These are phyloP conservation scores for Limnephilus marmoratus DNA, from an alignment of 2,888 invertebrate genomes.

Conservation along the genomic window DNA sequence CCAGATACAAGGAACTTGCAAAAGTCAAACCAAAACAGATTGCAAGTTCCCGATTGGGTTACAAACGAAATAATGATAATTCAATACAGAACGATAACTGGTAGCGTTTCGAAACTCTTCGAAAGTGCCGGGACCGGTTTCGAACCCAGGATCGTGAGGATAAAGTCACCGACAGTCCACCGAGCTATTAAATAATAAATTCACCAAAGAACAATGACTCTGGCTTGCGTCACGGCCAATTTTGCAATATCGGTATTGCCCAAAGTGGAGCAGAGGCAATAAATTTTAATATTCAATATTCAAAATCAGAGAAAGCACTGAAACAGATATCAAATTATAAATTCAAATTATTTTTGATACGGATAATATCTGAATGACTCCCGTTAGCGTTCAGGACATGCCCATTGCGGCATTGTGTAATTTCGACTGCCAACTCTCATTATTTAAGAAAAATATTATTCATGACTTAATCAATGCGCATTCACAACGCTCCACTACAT, in stretches of 20 bases:
- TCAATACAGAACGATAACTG: background rate
- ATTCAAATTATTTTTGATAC: background rate
- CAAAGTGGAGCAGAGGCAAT: background rate
- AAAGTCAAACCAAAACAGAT: background rate
- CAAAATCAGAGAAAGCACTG: background rate
- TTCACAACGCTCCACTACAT: too few species aligned
- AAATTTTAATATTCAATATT: background rate
- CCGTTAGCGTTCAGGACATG: background rate
- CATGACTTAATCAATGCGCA: too few species aligned
- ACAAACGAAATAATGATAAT: background rate
- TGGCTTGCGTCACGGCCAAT: background rate
- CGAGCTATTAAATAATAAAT: background rate
- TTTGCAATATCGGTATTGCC: background rate
- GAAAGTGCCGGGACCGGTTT: background rate
- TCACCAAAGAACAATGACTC: background rate
- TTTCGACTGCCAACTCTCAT: too few species aligned
- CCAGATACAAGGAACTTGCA: too few species aligned
- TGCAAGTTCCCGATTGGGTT: background rate
- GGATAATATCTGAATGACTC: background rate
- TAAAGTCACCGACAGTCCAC: background rate
- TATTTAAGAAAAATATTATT: too few species aligned
- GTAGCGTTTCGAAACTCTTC: background rate
- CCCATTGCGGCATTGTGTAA: too few species aligned
- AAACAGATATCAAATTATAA: background rate
- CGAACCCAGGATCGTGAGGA: background rate